Conservation (phyloP, 2,797 vertebrate genomes). For the Ficedula albicollis region DNA sequence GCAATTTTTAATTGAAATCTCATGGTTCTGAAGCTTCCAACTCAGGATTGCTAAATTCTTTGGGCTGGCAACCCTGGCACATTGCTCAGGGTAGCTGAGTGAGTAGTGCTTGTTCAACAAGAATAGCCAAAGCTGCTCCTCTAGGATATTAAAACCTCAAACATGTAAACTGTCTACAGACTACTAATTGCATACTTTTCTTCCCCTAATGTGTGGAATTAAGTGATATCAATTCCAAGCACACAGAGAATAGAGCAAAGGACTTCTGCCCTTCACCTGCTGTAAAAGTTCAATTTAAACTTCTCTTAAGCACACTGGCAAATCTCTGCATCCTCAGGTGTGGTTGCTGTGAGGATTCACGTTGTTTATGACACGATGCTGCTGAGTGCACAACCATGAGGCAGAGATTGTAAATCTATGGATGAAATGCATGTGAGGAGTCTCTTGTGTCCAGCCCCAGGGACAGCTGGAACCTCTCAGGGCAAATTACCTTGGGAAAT, state of each 20-base stretch:
- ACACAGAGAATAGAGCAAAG: background rate
- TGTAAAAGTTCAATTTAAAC: background rate
- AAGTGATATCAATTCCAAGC: background rate
- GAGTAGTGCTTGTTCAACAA: background rate
- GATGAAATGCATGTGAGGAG: background rate
- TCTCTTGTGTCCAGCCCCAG: background rate
- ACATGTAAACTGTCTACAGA: background rate
- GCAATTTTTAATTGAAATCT: conserved; percentile 26
- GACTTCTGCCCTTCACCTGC: background rate
- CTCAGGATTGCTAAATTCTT: background rate
- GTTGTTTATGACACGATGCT: rapidly evolving
- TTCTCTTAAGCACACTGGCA: background rate
- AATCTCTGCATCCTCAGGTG: rapidly evolving
- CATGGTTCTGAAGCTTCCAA: background rate
- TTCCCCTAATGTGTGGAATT: background rate
- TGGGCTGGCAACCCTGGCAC: background rate
- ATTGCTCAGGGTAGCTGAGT: background rate
- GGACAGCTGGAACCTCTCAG: background rate
- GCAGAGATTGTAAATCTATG: background rate
- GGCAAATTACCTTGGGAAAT: background rate
- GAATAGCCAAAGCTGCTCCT: background rate
- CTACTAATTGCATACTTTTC: background rate
- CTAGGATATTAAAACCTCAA: background rate
- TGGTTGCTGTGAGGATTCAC: background rate
- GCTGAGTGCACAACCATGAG: rapidly evolving